Evolutionary conservation across 2,888 invertebrate species (phyloP), one percentile per base, ranked within the genome.

Genomic region (Himalopsyche anomala): DNA sequence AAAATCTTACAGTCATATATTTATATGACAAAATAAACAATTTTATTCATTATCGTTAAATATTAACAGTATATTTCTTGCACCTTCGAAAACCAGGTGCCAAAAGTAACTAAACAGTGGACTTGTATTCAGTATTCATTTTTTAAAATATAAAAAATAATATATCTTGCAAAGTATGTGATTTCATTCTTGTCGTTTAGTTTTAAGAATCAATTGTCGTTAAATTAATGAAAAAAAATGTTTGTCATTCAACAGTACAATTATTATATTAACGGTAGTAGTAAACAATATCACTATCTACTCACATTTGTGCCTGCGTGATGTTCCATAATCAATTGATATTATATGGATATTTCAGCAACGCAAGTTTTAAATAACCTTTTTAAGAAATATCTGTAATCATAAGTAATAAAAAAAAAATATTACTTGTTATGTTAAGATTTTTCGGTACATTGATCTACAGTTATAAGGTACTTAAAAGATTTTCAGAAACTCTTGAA

Each of bases 91-190:
- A 74, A 74, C 15, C 36, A 51, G 74, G 74, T 74, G 74, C 74
- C 74, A 74, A 74, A 74, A 12, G 9, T 74, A 74, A 74, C 74
- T 74, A 74, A 36, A 36, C 74, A 15, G 36, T 74, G 74, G 74
- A 74, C 74, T 74, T 38, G n/a, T 36, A 74, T 36, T 74, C 74
- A 74, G 74, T 74, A 74, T 74, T 74, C 74, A 74, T 74, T 36
- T 36, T 74, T 15, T 74, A 12, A 74, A 38, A 38, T 74, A 74
- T 38, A 74, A 38, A 74, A 74, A 28, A 74, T 12, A 36, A 36
- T 69, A 69, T 74, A 74, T 74, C 74, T 74, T 74, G 74, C 36
- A 28, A 74, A 74, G 74, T 62, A 36, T 74, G 74, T 74, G 74
- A 74, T 74, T 36, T 74, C 9, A 74, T 15, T 74, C 74, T 74